Conservation (phyloP, 2,888 invertebrate species). For the Nipponacmea schrenckii region DNA sequence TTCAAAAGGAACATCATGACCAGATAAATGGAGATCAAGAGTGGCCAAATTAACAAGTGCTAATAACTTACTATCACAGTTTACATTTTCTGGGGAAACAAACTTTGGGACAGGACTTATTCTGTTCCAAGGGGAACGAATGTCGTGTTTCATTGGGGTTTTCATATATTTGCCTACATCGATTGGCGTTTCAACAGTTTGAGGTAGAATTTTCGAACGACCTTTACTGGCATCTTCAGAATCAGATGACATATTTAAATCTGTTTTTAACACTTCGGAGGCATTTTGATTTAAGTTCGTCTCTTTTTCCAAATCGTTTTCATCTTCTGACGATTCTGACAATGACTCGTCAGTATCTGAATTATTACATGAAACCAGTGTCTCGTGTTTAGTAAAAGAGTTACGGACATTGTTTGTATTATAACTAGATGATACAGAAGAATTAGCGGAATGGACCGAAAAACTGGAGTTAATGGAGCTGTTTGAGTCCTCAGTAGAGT, state of each 20-base stretch:
- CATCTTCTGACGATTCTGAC: too few relatives aligned
- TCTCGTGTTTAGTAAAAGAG: too few relatives aligned
- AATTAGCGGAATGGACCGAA: too few relatives aligned
- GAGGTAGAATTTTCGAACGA: neutral
- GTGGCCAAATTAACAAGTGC: neutral
- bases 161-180: neutral
- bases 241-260: neutral
- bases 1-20: neutral
- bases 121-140: neutral
- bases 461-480: too few relatives aligned
- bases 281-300: neutral
- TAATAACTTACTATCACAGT: constrained; percentile 1
- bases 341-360: too few relatives aligned
- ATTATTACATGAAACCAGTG: too few relatives aligned
- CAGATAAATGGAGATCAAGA: neutral
- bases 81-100: neutral
- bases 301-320: too few relatives aligned
- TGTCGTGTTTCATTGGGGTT: neutral
- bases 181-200: neutral
- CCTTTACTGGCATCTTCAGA: neutral
- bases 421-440: too few relatives aligned
- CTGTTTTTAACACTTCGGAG: neutral
- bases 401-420: too few relatives aligned
- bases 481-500: too few relatives aligned
- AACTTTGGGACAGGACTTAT: constrained; percentile 2